These are phyloP conservation scores for Caenorhabditis becei DNA, from an alignment of 2,888 invertebrate species.

Conservation along the genomic window DNA sequence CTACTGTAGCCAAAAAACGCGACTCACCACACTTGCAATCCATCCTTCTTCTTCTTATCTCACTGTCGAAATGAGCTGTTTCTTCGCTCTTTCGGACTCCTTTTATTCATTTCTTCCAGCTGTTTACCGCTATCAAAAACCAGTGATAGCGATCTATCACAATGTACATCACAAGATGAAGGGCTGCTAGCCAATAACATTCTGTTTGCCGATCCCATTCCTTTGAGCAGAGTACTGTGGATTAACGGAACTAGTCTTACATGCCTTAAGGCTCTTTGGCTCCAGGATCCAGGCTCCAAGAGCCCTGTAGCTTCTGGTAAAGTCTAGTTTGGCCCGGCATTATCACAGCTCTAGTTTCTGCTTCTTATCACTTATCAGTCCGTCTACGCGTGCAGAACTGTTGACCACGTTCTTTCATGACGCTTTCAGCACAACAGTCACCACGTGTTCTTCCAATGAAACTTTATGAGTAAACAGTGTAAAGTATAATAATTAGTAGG, in stretches of 20 bases:
- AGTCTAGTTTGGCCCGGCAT: too few relatives aligned
- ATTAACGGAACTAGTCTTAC: too few relatives aligned
- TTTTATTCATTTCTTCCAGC: constrained; percentile 22
- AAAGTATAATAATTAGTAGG: constrained; percentile 29
- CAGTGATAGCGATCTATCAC: constrained; percentile 42
- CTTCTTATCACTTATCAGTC: constrained; percentile 21
- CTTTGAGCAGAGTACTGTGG: too few relatives aligned
- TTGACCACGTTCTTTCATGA: constrained; percentile 18
- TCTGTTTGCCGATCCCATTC: background rate
- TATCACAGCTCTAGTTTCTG: constrained; percentile 47
- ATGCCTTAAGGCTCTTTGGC: too few relatives aligned
- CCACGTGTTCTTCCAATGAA: constrained; percentile 38
- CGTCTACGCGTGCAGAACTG: constrained; percentile 7
- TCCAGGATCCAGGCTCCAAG: too few relatives aligned
- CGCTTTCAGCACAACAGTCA: constrained; percentile 38
- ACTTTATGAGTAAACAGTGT: background rate
- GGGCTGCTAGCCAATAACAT: background rate
- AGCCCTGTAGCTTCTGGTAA: too few relatives aligned
- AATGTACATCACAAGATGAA: constrained; percentile 43
- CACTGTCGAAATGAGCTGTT: constrained; percentile 19
- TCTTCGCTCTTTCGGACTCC: background rate
- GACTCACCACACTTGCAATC: constrained; percentile 52
- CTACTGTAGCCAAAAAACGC: too few relatives aligned
- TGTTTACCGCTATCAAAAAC: constrained; percentile 34
- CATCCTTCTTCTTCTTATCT: constrained; percentile 27